Base-by-base conservation (phyloP, 2,113 vertebrate genomes). In the Lasiurus borealis region DNA sequence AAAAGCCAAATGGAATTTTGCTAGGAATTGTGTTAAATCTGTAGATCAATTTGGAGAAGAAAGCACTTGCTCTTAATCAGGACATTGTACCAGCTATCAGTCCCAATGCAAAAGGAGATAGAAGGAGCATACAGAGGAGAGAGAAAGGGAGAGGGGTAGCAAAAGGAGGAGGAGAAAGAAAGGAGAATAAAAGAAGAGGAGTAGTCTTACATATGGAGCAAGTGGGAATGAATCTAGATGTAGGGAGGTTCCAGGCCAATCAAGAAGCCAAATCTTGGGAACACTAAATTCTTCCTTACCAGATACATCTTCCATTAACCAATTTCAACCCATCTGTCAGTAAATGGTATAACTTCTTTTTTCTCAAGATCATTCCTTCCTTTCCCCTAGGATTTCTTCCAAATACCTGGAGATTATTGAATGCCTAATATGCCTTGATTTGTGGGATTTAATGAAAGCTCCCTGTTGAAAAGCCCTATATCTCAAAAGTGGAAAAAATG, bases 301-400 rank as follows among this genome's bases (percentile, higher is more conserved):
- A 72, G 71, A 66, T n/a, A 44, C 6, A 64, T 36, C 48, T 90
- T 75, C 46, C 8, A 6, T 92, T 72, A 71, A 87, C 16, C 34
- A 62, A 19, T 90, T 87, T 92, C 16, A 62, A 75, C 23, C 31
- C 19, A 19, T 66, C 34, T 83, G 29, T 92, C 12, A 14, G 25
- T 89, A 91, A 68, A 86, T 83, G n/a, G 21, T 13, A 80, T 76
- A 34, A 3, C 11, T 93, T 66, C 34, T 75, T 81, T 40, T 31
- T n/a, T 71, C 50, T n/a, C 64, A 72, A 81, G 34, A 82, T 81
- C 50, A 69, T 86, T 81, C 18, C 29, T 78, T n/a, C 52, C 25
- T 93, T 90, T 93, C 69, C 64, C 44, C 23, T 57, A 77, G 50
- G 12, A 72, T 92, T 21, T 88, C 46, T 95, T 95, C 52, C 59